A percentile compares a stretch with the other conserved stretches of the same genome.
Evolutionary conservation across 2,888 invertebrate genomes (phyloP).

Genomic region (Hybos culiciformis): DNA sequence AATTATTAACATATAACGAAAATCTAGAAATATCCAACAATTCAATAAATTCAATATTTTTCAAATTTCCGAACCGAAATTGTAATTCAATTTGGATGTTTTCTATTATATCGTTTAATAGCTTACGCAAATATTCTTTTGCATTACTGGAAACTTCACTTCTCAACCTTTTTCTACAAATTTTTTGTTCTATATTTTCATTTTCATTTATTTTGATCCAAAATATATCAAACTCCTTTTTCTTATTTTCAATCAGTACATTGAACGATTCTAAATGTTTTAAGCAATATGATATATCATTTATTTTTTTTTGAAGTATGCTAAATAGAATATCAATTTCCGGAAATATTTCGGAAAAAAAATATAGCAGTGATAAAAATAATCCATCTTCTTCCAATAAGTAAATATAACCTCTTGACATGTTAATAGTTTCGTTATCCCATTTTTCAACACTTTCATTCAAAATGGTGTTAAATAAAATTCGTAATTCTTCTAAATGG

Average conservation of each 20-base stretch:
- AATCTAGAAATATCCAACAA: not conserved
- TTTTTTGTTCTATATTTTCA: not conserved
- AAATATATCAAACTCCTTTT: not conserved
- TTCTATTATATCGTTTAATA: too few species aligned
- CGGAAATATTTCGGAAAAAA: conserved; percentile 8
- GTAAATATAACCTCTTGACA: conserved; percentile 5
- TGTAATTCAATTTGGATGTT: not conserved
- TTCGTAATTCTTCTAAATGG: not conserved
- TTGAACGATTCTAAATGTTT: conserved; percentile 3
- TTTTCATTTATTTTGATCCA: not conserved
- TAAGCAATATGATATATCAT: conserved; percentile 4
- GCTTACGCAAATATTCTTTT: too few species aligned
- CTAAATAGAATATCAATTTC: conserved; percentile 7
- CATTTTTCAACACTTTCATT: conserved; percentile 7
- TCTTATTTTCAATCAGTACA: not conserved
- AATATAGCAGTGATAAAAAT: conserved; percentile 6
- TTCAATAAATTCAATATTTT: not conserved
- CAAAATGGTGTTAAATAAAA: not conserved
- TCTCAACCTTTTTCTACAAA: too few species aligned
- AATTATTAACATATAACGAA: not conserved
- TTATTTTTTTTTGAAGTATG: conserved; percentile 3
- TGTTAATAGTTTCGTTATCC: conserved; percentile 4
- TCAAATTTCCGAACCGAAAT: not conserved
- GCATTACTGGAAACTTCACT: too few species aligned
- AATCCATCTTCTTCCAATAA: conserved; percentile 5